Conservation (phyloP, 2,888 invertebrate genomes). For the Catocala sponsa region DNA sequence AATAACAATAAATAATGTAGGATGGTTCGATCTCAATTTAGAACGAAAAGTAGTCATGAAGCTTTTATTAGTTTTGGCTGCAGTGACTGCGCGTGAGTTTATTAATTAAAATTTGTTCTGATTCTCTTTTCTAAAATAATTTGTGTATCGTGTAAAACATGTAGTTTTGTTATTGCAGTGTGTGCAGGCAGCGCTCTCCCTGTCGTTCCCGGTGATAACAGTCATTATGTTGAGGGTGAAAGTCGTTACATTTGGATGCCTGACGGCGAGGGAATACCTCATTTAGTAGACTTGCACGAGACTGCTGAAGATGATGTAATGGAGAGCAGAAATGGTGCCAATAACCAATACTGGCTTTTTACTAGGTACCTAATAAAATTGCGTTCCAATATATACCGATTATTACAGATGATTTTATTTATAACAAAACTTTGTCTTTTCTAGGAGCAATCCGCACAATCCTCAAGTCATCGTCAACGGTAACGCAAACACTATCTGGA, state of each 20-base stretch:
- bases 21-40: too few relatives aligned
- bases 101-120: too few relatives aligned
- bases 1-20: too few relatives aligned
- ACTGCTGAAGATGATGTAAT: conserved; percentile 49
- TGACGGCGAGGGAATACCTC: conserved; percentile 56
- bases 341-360: conserved; percentile 69
- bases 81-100: conserved; percentile 5
- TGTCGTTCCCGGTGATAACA: conserved; percentile 57
- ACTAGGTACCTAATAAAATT: too few relatives aligned
- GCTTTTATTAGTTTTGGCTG: conserved; percentile 1
- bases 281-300: conserved; percentile 63
- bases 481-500: conserved; percentile 58
- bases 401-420: neutral
- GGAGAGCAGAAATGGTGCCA: conserved; percentile 57
- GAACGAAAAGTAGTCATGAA: conserved; percentile 1
- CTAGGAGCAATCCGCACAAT: conserved; percentile 60
- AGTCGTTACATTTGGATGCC: conserved; percentile 70
- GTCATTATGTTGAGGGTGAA: conserved; percentile 60
- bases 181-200: conserved; percentile 44
- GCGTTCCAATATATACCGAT: neutral
- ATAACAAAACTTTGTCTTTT: conserved; percentile 11
- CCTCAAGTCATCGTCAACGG: conserved; percentile 61
- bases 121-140: neutral
- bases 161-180: conserved; percentile 9
- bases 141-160: neutral